phyloP scores from a whole-genome alignment of 2,113 vertebrate genomes.

The Scartelaos histophorus region DNA sequence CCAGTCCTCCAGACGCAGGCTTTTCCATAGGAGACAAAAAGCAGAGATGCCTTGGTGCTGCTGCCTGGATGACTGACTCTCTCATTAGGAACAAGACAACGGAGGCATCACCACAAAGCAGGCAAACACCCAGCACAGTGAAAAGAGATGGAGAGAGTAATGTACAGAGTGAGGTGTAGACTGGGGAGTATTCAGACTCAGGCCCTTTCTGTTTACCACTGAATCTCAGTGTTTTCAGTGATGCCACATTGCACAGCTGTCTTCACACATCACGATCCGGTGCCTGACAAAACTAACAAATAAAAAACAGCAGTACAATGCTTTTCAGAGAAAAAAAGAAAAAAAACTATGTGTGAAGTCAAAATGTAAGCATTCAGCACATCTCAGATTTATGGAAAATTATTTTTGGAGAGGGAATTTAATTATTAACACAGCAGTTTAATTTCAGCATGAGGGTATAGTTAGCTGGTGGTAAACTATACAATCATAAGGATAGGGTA shows the following conservation, averaged over 20 bases:
- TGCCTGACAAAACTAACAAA: constrained; percentile 20
- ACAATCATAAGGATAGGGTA: constrained; percentile 21
- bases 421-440: constrained; percentile 18
- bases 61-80: constrained; percentile 41
- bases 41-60: constrained; percentile 40
- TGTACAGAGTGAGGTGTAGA: constrained; percentile 10
- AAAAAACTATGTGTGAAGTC: constrained; percentile 17
- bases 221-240: constrained; percentile 18
- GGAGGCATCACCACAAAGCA: constrained; percentile 36
- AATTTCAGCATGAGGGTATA: constrained; percentile 18
- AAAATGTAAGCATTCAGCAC: constrained; percentile 31
- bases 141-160: constrained; percentile 16
- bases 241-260: constrained; percentile 29
- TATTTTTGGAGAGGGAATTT: constrained; percentile 33
- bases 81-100: constrained; percentile 57
- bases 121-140: constrained; percentile 21
- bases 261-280: constrained; percentile 24
- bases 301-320: constrained; percentile 7
- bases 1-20: constrained; percentile 63
- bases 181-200: constrained; percentile 12
- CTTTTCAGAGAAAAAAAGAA: constrained; percentile 3
- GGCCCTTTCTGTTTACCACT: constrained; percentile 38
- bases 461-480: constrained; percentile 14
- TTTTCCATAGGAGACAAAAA: constrained; percentile 65
- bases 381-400: constrained; percentile 18